These are phyloP conservation scores for Drosophila chauvacae DNA, from an alignment of 1,140 invertebrate species.

Conservation along the genomic window DNA sequence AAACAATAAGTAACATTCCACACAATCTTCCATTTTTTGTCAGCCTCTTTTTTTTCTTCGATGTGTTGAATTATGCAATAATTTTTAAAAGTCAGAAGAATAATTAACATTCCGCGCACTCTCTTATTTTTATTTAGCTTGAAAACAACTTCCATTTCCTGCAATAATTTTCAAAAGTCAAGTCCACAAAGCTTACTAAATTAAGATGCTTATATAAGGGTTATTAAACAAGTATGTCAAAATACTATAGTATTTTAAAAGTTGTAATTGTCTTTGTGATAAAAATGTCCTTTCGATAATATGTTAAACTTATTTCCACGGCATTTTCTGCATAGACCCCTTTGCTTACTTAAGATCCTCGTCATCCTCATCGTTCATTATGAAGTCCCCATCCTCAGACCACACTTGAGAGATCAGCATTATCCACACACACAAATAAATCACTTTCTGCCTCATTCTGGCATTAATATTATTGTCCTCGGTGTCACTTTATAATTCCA, in stretches of 20 bases:
- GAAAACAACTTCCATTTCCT: too few species aligned
- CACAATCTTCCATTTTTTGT: too few species aligned
- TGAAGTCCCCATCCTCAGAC: slow-evolving; percentile 60
- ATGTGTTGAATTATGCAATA: too few species aligned
- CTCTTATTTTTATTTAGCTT: neutral
- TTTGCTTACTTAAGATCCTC: slow-evolving; percentile 58
- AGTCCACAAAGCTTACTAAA: too few species aligned
- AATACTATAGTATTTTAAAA: neutral
- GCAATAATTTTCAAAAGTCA: too few species aligned
- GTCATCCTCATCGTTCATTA: slow-evolving; percentile 66
- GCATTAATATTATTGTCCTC: neutral
- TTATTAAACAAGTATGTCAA: neutral
- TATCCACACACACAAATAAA: slow-evolving; percentile 34
- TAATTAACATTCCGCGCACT: neutral
- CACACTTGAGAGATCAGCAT: slow-evolving; percentile 36
- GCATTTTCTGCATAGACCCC: neutral
- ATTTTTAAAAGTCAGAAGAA: neutral
- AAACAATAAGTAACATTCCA: too few species aligned
- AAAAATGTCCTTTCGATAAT: neutral
- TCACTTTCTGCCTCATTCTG: slow-evolving; percentile 56
- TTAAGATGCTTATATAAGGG: neutral
- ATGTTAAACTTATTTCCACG: neutral
- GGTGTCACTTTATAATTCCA: neutral
- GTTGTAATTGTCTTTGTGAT: neutral
- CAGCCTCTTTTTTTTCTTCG: too few species aligned